Base-by-base conservation (phyloP, 2,113 vertebrate species). In the Sylvietta virens region DNA sequence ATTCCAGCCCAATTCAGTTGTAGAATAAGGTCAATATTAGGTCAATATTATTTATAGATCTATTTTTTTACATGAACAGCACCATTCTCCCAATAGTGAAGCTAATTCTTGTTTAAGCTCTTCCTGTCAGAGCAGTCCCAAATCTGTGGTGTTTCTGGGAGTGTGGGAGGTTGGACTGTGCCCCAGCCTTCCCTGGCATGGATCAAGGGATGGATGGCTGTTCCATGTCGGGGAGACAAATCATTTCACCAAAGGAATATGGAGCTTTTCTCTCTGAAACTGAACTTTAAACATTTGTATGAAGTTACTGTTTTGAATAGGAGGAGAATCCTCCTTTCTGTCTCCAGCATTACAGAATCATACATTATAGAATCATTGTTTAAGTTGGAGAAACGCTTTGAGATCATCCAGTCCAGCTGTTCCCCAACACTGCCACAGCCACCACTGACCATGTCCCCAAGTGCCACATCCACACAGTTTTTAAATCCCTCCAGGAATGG, bases 321-420 rank as follows among this genome's bases (percentile, higher is more conserved):
- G 27, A 44, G 13, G 5, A 48, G 24, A 61, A 67, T 33, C 13
- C 14, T 58, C 24, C 22, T 70, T 57, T 27, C 11, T 39, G 57
- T 66, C 15, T 61, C 28, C 47, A 53, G 21, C 7, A 17, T 42
- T 61, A 5, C 8, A 16, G 47, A 62, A 22, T 10, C 8, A 11
- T 27, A 16, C 5, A 42, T n/a, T n/a, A n/a, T n/a, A n/a, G n/a
- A n/a, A n/a, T n/a, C n/a, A 4, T 18, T 13, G 3, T 51, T 26
- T 6, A 35, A 6, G 24, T 15, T 26, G 47, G 15, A 19, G 31
- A 40, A 69, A 10, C 20, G 11, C 40, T 61, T 5, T 13, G 1
- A 39, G 45, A 9, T n/a, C 6, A 5, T 35, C 6, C 1, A 31
- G 20, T 61, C 16, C 40, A 61, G 0, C n/a, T 3, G 1, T 18